A percentile compares a stretch with the other conserved stretches of the same genome.
Evolutionary conservation across 2,797 vertebrate genomes (phyloP).

Genomic region (Eremophila alpestris): DNA sequence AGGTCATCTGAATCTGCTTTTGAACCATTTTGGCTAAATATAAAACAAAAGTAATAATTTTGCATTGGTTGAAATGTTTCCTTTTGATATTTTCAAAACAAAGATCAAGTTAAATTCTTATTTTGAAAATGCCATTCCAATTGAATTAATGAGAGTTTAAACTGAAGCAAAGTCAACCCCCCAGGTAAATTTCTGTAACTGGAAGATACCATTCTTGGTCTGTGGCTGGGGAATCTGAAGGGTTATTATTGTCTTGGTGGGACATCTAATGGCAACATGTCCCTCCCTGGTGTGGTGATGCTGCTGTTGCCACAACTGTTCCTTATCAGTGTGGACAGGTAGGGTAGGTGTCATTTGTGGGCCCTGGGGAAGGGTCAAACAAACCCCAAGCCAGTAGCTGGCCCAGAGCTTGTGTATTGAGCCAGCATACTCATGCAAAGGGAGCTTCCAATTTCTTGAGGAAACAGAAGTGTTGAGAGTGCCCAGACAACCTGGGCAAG

Average conservation of each 20-base stretch:
- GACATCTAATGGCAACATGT: not conserved
- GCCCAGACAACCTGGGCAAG: not conserved
- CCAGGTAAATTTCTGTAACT: not conserved
- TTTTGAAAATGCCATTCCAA: not conserved
- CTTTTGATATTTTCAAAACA: not conserved
- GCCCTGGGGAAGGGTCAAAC: not conserved
- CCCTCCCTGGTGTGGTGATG: not conserved
- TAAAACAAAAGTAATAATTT: not conserved
- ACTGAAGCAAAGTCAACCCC: not conserved
- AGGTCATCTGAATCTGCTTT: not conserved
- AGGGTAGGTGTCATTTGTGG: not conserved
- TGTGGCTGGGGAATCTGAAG: not conserved
- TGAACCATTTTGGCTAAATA: not conserved
- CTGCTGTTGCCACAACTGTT: not conserved
- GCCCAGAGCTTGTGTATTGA: not conserved
- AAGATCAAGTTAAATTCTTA: not conserved
- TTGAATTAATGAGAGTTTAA: not conserved
- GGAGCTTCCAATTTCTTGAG: not conserved
- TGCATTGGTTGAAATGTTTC: not conserved
- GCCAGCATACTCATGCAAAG: not conserved
- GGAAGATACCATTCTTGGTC: not conserved
- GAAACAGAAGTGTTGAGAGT: not conserved
- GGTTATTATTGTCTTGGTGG: not conserved
- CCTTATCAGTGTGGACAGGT: fast-evolving
- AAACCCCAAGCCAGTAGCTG: not conserved